These are phyloP conservation scores for Paguma larvata DNA, from an alignment of 2,797 vertebrate genomes.

Conservation along the genomic window DNA sequence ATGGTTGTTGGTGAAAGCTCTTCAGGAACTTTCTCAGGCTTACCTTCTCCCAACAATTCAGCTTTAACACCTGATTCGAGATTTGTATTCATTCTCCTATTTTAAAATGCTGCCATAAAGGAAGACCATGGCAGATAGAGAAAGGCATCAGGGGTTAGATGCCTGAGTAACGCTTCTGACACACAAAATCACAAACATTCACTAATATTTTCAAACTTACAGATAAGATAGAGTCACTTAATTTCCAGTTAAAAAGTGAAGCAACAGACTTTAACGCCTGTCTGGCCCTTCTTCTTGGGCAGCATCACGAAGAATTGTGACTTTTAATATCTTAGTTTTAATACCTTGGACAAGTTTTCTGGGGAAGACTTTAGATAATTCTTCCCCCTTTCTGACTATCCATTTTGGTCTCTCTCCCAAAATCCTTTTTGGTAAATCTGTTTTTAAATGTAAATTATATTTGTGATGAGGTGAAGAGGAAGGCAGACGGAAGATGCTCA, in stretches of 20 bases:
- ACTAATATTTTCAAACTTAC: not conserved
- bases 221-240: not conserved
- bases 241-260: not conserved
- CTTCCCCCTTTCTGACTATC: not conserved
- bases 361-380: not conserved
- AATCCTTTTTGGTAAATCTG: not conserved
- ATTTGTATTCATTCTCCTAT: not conserved
- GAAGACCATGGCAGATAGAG: not conserved
- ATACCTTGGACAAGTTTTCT: not conserved
- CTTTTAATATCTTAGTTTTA: not conserved
- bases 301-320: not conserved
- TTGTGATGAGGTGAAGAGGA: not conserved
- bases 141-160: not conserved
- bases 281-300: not conserved
- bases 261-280: not conserved
- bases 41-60: not conserved
- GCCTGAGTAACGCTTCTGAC: not conserved
- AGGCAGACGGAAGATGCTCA: not conserved
- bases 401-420: not conserved
- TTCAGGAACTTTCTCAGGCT: not conserved
- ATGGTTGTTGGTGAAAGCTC: not conserved
- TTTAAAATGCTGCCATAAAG: not conserved
- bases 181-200: not conserved
- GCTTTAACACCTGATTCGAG: not conserved
- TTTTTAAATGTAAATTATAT: not conserved